A percentile compares a stretch with the other conserved stretches of the same genome.
phyloP scores from a whole-genome alignment of 2,888 invertebrate genomes.

The Drosophila anomelani region DNA sequence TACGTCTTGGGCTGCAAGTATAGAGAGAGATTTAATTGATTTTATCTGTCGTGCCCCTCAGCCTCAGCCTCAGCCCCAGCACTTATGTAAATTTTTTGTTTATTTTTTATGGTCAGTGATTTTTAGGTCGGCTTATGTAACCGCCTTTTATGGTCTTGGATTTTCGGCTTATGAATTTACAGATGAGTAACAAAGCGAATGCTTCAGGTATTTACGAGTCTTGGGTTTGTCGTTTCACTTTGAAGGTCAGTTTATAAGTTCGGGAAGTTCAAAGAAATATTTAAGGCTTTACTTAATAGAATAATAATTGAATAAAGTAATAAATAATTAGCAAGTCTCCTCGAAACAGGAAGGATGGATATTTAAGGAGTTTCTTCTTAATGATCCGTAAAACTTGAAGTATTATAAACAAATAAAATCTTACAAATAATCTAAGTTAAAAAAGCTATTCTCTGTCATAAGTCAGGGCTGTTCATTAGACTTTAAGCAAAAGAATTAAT shows the following conservation, averaged over 20 bases:
- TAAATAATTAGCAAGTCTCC: not conserved
- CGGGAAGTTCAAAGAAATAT: constrained; percentile 3
- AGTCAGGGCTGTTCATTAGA: not conserved
- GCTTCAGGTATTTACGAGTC: constrained; percentile 1
- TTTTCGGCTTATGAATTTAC: constrained; percentile 7
- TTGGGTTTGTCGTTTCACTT: constrained; percentile 20
- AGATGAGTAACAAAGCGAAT: constrained; percentile 23
- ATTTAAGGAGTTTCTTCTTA: not conserved
- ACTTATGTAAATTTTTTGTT: constrained; percentile 33
- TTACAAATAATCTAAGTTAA: not conserved
- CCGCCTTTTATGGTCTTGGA: constrained; percentile 17
- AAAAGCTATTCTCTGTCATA: not conserved
- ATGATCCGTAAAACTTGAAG: not conserved
- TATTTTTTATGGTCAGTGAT: constrained; percentile 13
- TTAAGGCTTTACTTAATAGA: not conserved
- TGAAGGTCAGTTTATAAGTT: constrained; percentile 33
- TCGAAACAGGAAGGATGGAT: not conserved
- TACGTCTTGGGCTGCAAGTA: constrained; percentile 65
- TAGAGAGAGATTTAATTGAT: constrained; percentile 21
- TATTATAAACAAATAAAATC: not conserved
- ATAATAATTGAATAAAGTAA: not conserved
- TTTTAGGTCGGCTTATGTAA: constrained; percentile 26
- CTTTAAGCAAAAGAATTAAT: not conserved
- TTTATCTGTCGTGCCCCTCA: constrained; percentile 13
- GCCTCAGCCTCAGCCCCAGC: constrained; percentile 39